A percentile compares a stretch with the other conserved stretches of the same genome.
Conservation (phyloP, 2,113 vertebrate genomes). For the Pundamilia nyererei region DNA sequence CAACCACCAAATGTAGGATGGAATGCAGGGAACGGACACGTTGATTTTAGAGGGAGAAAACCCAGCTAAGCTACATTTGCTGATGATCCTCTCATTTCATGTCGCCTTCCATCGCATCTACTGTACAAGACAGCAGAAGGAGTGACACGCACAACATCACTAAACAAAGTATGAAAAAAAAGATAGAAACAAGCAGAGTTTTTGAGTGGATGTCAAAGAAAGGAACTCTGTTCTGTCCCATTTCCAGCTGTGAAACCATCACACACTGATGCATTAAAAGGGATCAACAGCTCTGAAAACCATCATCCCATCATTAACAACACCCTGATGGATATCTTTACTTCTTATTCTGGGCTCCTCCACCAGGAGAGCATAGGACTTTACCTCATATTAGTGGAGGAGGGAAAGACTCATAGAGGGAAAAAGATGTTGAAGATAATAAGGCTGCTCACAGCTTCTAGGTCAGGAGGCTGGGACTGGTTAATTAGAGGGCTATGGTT, state of each 20-base stretch:
- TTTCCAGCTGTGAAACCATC: neutral
- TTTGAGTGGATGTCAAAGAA: neutral
- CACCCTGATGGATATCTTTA: neutral
- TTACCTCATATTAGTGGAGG: slow-evolving; percentile 17
- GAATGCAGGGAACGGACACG: neutral
- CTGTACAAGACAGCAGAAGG: neutral
- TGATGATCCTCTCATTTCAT: neutral
- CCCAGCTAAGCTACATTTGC: neutral
- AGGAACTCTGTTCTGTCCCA: neutral
- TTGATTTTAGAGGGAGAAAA: neutral
- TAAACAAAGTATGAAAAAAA: neutral
- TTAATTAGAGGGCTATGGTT: slow-evolving; percentile 52
- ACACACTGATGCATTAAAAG: neutral
- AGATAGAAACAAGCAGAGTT: neutral
- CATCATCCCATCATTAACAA: neutral
- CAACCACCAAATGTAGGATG: neutral
- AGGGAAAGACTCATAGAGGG: neutral
- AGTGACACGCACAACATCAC: neutral
- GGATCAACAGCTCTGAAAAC: neutral
- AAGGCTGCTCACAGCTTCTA: slow-evolving; percentile 23
- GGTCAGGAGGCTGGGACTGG: slow-evolving; percentile 45
- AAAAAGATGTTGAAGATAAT: slow-evolving; percentile 22
- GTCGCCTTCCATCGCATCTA: neutral
- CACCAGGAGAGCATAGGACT: neutral
- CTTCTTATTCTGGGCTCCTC: neutral